Conservation (phyloP, 1,140 invertebrate genomes). For the Drosophila nasuta region DNA sequence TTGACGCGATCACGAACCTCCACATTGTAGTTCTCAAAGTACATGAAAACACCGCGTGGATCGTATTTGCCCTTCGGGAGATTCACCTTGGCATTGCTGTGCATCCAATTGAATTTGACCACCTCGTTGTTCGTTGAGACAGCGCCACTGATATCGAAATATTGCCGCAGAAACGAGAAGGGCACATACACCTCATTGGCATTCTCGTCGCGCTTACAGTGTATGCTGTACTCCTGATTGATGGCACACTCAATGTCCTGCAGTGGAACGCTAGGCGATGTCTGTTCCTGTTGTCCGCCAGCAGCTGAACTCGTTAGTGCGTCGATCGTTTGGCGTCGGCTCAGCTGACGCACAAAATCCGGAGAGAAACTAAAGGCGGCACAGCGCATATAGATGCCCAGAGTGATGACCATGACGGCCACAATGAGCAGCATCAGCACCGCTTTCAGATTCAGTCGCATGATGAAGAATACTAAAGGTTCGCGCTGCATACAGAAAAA, state of each 20-base stretch:
- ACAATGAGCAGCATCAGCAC: slow-evolving; percentile 85
- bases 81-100: slow-evolving; percentile 97
- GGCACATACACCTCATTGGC: slow-evolving; percentile 95
- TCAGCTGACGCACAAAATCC: slow-evolving; percentile 66
- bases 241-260: slow-evolving; percentile 96
- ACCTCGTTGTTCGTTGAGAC: slow-evolving; percentile 71
- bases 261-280: slow-evolving; percentile 30
- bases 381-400: slow-evolving; percentile 87
- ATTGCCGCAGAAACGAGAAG: slow-evolving; percentile 96
- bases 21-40: slow-evolving; percentile 99
- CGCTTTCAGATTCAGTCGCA: slow-evolving; percentile 87
- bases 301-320: slow-evolving; percentile 5
- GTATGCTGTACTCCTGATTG: slow-evolving; percentile 94
- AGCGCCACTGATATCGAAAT: slow-evolving; percentile 93
- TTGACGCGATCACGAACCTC: slow-evolving; percentile 97
- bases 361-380: slow-evolving; percentile 84
- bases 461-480: slow-evolving; percentile 85
- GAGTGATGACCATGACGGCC: slow-evolving; percentile 85
- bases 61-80: slow-evolving; percentile 95
- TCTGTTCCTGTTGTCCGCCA: slow-evolving; percentile 12
- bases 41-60: slow-evolving; percentile 95
- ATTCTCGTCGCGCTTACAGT: slow-evolving; percentile 93
- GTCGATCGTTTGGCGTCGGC: slow-evolving; percentile 17
- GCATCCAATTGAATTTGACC: slow-evolving; percentile 96
- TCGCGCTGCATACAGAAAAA: slow-evolving; percentile 55